These are phyloP conservation scores for Triplophysa siluroides DNA, from an alignment of 2,113 vertebrate species.

Conservation along the genomic window DNA sequence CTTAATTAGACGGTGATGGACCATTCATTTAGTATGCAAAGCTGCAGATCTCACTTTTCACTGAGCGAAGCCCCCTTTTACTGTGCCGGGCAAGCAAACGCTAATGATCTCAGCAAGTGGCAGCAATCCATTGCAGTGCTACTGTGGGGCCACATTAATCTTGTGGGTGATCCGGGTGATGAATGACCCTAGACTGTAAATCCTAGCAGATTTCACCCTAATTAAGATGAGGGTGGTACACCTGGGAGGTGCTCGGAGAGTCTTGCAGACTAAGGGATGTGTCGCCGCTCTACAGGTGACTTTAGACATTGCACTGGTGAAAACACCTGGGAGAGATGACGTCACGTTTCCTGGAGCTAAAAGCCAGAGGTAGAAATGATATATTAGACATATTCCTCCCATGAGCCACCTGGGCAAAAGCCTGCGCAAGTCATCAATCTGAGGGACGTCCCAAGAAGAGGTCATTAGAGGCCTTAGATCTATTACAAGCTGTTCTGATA, in stretches of 20 bases:
- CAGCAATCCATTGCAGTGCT: constrained; percentile 78
- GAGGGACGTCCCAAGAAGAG: constrained; percentile 51
- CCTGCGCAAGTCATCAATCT: constrained; percentile 62
- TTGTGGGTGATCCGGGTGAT: constrained; percentile 75
- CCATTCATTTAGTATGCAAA: constrained; percentile 79
- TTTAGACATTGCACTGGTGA: constrained; percentile 40
- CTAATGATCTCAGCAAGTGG: constrained; percentile 82
- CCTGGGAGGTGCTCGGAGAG: constrained; percentile 64
- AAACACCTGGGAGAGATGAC: constrained; percentile 48
- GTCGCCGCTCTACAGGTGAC: constrained; percentile 49
- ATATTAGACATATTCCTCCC: constrained; percentile 47
- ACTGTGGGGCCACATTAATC: constrained; percentile 76
- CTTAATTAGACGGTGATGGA: constrained; percentile 79
- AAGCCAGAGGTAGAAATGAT: constrained; percentile 53
- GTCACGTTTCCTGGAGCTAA: constrained; percentile 36
- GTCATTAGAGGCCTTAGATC: constrained; percentile 59
- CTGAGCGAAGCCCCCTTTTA: constrained; percentile 61
- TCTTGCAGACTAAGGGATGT: constrained; percentile 64
- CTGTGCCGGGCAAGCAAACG: constrained; percentile 67
- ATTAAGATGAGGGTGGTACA: constrained; percentile 76
- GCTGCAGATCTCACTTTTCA: constrained; percentile 71
- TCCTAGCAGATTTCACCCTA: constrained; percentile 75
- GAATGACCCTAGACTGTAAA: constrained; percentile 73
- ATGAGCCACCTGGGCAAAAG: constrained; percentile 58
- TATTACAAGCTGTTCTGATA: constrained; percentile 48